Percentiles rank a stretch among this genome's conserved stretches.
Conservation (phyloP, 2,888 invertebrate genomes). For the Gortyna flavago region DNA sequence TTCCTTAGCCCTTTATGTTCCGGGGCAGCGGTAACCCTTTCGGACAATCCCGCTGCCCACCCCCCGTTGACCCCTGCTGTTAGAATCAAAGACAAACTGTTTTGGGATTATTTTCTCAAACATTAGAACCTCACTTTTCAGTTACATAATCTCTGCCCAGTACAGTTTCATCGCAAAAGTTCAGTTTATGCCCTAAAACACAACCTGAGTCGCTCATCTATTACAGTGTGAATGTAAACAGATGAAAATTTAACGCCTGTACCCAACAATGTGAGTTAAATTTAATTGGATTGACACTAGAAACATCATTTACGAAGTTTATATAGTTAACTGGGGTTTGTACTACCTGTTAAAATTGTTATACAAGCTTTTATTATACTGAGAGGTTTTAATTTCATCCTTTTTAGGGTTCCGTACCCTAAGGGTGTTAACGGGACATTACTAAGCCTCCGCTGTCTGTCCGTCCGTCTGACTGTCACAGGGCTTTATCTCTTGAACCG, state of each 20-base stretch:
- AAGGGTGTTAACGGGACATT: not conserved
- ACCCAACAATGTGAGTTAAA: slow-evolving; percentile 29
- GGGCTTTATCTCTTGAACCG: not conserved
- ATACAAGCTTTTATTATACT: slow-evolving; percentile 25
- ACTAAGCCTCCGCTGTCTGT: too few relatives aligned
- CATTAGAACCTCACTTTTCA: not conserved
- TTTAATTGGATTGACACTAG: slow-evolving; percentile 55
- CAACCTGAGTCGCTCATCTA: slow-evolving; percentile 50
- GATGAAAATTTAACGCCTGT: slow-evolving; percentile 53
- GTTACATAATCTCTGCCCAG: slow-evolving; percentile 52
- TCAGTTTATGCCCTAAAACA: slow-evolving; percentile 71
- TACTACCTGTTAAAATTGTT: slow-evolving; percentile 20
- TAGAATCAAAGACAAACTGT: not conserved
- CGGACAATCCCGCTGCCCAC: too few relatives aligned
- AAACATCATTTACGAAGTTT: slow-evolving; percentile 45
- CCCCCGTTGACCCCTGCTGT: not conserved
- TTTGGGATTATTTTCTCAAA: not conserved
- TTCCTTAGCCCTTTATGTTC: too few relatives aligned
- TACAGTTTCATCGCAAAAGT: slow-evolving; percentile 76
- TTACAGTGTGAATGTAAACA: slow-evolving; percentile 44
- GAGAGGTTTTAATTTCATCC: not conserved
- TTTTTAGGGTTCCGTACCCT: not conserved
- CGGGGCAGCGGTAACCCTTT: too few relatives aligned
- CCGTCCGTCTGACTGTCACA: not conserved
- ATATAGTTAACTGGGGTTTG: slow-evolving; percentile 39